Conservation (phyloP, 2,797 vertebrate genomes). For the Pempheris klunzingeri region DNA sequence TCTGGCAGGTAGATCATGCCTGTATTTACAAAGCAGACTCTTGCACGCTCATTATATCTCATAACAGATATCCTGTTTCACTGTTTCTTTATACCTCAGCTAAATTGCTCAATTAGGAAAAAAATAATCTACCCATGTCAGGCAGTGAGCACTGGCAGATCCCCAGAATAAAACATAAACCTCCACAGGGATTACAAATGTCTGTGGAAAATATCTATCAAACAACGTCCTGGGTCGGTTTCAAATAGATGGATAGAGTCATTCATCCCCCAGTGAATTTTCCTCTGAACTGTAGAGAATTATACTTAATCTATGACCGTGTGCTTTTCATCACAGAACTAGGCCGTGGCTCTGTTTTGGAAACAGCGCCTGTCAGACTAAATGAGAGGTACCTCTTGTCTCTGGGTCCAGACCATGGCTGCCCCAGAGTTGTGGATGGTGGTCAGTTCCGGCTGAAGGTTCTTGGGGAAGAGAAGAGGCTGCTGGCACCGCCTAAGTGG, state of each 20-base stretch:
- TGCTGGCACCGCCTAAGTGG: constrained; percentile 86
- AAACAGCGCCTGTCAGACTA: constrained; percentile 42
- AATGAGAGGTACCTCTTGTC: constrained; percentile 65
- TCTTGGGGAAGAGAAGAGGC: constrained; percentile 84
- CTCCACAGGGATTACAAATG: constrained; percentile 49
- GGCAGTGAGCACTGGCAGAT: background rate
- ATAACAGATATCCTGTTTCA: background rate
- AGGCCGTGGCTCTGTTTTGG: constrained; percentile 64
- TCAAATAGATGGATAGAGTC: constrained; percentile 56
- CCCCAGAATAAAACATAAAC: constrained; percentile 46
- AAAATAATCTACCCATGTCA: background rate
- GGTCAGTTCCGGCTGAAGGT: constrained; percentile 79
- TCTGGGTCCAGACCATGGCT: constrained; percentile 81
- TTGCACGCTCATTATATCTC: background rate
- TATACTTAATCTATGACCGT: constrained; percentile 52
- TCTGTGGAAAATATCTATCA: constrained; percentile 50
- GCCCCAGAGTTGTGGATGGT: constrained; percentile 84
- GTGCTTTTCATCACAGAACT: constrained; percentile 28
- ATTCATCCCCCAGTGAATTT: constrained; percentile 42
- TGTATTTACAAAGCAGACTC: background rate
- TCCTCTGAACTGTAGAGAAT: constrained; percentile 54
- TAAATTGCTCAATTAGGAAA: constrained; percentile 20
- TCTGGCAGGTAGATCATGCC: background rate
- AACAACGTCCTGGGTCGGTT: constrained; percentile 53
- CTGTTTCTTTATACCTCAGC: constrained; percentile 11